Evolutionary conservation across 2,797 vertebrate species (phyloP), one percentile per base, ranked within the genome.

Genomic region (Myotis planiceps): DNA sequence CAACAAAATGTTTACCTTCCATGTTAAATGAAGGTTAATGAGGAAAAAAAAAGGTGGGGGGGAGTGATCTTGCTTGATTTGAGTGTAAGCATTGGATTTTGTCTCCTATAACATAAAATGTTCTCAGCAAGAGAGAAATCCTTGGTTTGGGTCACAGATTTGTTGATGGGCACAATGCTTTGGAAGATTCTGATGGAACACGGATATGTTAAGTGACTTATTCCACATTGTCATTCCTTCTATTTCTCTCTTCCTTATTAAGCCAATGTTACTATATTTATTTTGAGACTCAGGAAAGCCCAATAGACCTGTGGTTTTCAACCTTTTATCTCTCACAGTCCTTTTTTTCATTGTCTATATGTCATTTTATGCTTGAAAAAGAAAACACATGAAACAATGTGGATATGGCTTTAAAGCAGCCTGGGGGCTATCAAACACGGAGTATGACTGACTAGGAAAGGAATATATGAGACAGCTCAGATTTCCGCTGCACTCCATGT

Each of bases 21-120:
- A 6, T 74, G 32, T 18, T 69, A 84, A 93, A 68, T 78, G 32
- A 78, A 95, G 5, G 34, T 86, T 72, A 29, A 49, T 32, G 2
- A 5, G 69, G 32, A 75, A 14, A 90, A 88, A 21, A n/a, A 5
- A 10, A 42, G 9, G 9, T 10, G 42, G 9, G 2, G 3, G 2
- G 23, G 37, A 27, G 2, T 63, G 23, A 86, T 58, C 19, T 83
- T 75, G 9, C 6, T 47, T 32, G 32, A 60, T 80, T 80, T 91
- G 45, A 91, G 10, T 72, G 58, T 39, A 66, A 66, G 32, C 37
- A 94, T 94, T 92, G 65, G 12, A 63, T 78, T 93, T 90, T 79
- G 32, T 81, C 93, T 94, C 90, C 51, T 83, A 23, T 82, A 60
- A 60, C 15, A 51, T 32, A 53, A 49, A 93, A 74, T n/a, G 32